Percentiles rank a stretch among this genome's conserved stretches.
Evolutionary conservation across 2,888 invertebrate species (phyloP).

Genomic region (Lithodes maja): DNA sequence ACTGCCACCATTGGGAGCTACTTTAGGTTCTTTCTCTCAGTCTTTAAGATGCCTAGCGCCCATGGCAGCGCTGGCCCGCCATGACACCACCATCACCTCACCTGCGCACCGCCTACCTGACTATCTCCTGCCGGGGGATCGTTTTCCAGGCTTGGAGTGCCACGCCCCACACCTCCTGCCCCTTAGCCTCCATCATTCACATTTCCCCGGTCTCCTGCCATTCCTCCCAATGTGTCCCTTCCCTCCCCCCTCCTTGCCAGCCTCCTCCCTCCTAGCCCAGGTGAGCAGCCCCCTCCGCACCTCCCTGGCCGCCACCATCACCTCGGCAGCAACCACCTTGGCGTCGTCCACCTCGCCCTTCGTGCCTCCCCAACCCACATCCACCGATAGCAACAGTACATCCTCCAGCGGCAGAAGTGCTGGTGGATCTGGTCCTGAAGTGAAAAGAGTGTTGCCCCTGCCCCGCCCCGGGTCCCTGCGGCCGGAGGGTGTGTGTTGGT

Average conservation of each 20-base stretch:
- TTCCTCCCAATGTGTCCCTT: slow-evolving; percentile 54
- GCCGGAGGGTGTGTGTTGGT: slow-evolving; percentile 56
- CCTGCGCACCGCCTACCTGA: slow-evolving; percentile 49
- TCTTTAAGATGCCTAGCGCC: slow-evolving; percentile 53
- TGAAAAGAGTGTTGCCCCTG: slow-evolving; percentile 32
- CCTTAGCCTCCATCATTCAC: slow-evolving; percentile 45
- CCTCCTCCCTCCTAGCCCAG: slow-evolving; percentile 45
- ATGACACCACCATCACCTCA: slow-evolving; percentile 36
- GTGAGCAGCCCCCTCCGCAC: slow-evolving; percentile 36
- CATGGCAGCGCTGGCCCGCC: slow-evolving; percentile 33
- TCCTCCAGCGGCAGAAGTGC: slow-evolving; percentile 13
- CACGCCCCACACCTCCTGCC: slow-evolving; percentile 51
- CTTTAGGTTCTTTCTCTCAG: slow-evolving; percentile 43
- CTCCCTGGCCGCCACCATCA: slow-evolving; percentile 43
- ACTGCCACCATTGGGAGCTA: slow-evolving; percentile 45
- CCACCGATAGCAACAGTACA: slow-evolving; percentile 10
- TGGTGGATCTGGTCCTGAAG: slow-evolving; percentile 14
- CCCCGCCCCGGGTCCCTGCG: slow-evolving; percentile 42
- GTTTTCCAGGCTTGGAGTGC: slow-evolving; percentile 48
- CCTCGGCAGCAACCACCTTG: slow-evolving; percentile 30
- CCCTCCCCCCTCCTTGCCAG: slow-evolving; percentile 44
- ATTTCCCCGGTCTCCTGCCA: slow-evolving; percentile 49
- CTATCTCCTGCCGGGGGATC: slow-evolving; percentile 47
- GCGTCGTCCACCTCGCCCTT: slow-evolving; percentile 39
- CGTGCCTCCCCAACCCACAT: slow-evolving; percentile 37